Percentiles rank a stretch among this genome's conserved stretches.
Conservation (phyloP, 1,140 invertebrate genomes). For the Ladona fulva region DNA sequence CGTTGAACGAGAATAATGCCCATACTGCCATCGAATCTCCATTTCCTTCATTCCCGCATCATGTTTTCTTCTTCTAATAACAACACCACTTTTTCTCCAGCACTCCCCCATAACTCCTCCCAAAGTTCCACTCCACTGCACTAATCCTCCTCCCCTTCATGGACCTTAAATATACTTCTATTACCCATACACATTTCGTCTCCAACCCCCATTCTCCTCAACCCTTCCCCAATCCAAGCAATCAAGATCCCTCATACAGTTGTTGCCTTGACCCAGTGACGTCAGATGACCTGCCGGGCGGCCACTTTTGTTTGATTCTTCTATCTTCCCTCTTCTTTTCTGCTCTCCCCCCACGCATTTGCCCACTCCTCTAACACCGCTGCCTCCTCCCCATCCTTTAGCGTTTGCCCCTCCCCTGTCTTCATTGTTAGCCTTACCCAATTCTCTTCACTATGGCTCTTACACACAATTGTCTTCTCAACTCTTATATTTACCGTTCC, state of each 20-base stretch:
- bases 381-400: background rate
- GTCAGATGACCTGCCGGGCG: background rate
- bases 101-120: no score
- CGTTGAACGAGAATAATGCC: no score
- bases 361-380: no score
- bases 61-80: no score
- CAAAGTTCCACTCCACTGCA: no score
- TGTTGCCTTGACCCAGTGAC: constrained; percentile 6
- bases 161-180: no score
- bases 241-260: background rate
- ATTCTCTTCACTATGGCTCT: background rate
- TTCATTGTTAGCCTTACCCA: background rate
- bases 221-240: background rate
- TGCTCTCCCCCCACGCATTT: background rate
- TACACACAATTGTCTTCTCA: background rate
- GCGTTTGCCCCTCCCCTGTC: background rate
- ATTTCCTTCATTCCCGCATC: no score
- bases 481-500: background rate
- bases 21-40: no score
- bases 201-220: no score
- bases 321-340: background rate
- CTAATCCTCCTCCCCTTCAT: no score
- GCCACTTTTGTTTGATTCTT: constrained; percentile 1
- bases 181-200: no score
- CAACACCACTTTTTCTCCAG: no score